These are phyloP conservation scores for Anastrepha obliqua DNA, from an alignment of 1,140 invertebrate species.

Conservation along the genomic window DNA sequence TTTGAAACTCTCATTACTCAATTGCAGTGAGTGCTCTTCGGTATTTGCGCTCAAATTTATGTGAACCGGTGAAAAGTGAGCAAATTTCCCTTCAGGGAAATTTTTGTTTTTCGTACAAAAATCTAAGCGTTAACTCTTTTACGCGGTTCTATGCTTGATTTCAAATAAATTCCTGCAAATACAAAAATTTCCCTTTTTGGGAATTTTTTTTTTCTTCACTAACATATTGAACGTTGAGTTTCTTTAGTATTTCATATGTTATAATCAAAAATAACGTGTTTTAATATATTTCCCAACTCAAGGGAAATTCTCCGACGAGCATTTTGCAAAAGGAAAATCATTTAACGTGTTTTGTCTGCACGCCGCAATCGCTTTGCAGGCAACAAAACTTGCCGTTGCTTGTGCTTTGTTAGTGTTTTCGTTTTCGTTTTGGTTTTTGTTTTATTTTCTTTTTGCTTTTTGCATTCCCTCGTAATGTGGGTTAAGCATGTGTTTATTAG, in stretches of 20 bases:
- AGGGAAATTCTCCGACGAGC: neutral
- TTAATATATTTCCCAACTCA: neutral
- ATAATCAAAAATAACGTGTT: neutral
- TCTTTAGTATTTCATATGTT: too few species aligned
- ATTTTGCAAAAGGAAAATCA: neutral
- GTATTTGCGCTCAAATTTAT: neutral
- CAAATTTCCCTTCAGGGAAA: constrained; percentile 19
- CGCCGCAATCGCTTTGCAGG: neutral
- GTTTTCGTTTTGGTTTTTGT: neutral
- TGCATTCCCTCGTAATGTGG: constrained; percentile 17
- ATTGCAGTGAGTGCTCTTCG: neutral
- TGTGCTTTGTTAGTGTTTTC: neutral
- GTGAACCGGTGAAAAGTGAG: neutral
- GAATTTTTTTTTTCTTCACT: neutral
- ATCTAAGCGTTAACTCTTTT: neutral
- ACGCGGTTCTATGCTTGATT: neutral
- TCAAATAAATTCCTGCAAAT: neutral
- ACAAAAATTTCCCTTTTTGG: neutral
- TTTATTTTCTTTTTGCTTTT: neutral
- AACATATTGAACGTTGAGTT: neutral
- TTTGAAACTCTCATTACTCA: neutral
- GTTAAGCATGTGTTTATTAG: constrained; percentile 52
- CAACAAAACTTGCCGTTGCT: constrained; percentile 15
- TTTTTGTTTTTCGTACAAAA: neutral
- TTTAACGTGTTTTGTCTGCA: neutral